Evolutionary conservation across 1,140 invertebrate genomes (phyloP), one percentile per base, ranked within the genome.

Genomic region (Stenopsyche tienmushanensis): DNA sequence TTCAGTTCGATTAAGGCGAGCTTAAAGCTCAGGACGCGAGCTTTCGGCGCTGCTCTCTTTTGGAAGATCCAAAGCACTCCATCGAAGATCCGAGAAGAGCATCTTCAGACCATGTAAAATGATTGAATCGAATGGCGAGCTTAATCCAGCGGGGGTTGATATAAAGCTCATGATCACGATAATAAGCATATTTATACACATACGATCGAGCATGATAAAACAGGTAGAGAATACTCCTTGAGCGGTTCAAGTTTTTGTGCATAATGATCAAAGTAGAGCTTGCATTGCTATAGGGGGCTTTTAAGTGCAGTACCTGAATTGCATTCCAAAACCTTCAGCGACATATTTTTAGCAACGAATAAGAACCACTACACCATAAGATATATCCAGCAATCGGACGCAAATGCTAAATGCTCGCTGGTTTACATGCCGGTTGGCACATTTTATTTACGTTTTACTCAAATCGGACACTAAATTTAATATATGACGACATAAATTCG

Each of bases 201-300:
- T n/a, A n/a, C n/a, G n/a, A n/a, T n/a, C n/a, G n/a, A n/a, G n/a
- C n/a, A n/a, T n/a, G n/a, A n/a, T n/a, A n/a, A n/a, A n/a, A n/a
- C n/a, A n/a, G n/a, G n/a, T n/a, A n/a, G n/a, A n/a, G n/a, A n/a
- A n/a, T n/a, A n/a, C n/a, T n/a, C n/a, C 54, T 57, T 39, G 20
- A 57, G 42, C 57, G 57, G 23, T 60, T 60, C 57, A 39, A 60
- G 42, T 60, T 60, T 60, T 34, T 13, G 29, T 34, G 29, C 20
- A 57, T 57, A 39, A 53, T 18, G 49, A 17, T 24, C 49, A 53
- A 53, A 57, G 53, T 57, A 39, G 53, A 57, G 53, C 23, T 57
- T 57, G 53, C 24, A 34, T 39, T 15, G 23, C 53, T 57, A 20
- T 15, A 57, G 53, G 53, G 13, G 53, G 17, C 17, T 25, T 25